Evolutionary conservation across 2,113 vertebrate species (phyloP).

Genomic region (Panthera tigris): DNA sequence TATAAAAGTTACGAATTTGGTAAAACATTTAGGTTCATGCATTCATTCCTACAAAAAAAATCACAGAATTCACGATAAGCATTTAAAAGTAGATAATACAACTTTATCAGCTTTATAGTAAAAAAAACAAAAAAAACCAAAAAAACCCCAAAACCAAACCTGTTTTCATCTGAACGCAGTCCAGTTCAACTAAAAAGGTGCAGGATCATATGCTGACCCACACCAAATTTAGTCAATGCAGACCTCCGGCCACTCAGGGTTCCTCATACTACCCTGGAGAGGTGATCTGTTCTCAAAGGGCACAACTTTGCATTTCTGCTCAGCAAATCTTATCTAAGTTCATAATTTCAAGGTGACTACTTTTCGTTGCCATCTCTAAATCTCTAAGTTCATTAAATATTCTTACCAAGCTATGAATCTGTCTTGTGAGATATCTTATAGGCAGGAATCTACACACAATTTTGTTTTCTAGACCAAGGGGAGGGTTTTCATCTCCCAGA

Average conservation of each 20-base stretch:
- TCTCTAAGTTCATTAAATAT: not conserved
- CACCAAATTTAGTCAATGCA: no score
- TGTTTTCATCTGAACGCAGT: accelerated
- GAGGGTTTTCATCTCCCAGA: not conserved
- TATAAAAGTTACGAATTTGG: not conserved
- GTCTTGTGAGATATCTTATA: not conserved
- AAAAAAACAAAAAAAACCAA: not conserved
- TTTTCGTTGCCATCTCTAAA: not conserved
- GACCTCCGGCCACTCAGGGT: no score
- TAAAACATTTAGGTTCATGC: not conserved
- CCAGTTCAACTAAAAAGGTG: not conserved
- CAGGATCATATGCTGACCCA: no score
- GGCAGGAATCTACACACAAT: not conserved
- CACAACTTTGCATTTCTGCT: not conserved
- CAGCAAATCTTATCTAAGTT: not conserved
- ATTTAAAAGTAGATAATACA: not conserved
- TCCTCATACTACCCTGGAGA: not conserved
- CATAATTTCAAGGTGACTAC: not conserved
- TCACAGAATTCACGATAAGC: not conserved
- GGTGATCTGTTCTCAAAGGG: not conserved
- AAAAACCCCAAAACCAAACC: no score
- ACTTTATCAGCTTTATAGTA: not conserved
- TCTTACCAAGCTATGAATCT: not conserved
- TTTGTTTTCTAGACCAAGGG: not conserved
- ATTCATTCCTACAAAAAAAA: not conserved